Evolutionary conservation across 2,113 vertebrate genomes (phyloP), one percentile per base, ranked within the genome.

Genomic region (Vulpes vulpes): DNA sequence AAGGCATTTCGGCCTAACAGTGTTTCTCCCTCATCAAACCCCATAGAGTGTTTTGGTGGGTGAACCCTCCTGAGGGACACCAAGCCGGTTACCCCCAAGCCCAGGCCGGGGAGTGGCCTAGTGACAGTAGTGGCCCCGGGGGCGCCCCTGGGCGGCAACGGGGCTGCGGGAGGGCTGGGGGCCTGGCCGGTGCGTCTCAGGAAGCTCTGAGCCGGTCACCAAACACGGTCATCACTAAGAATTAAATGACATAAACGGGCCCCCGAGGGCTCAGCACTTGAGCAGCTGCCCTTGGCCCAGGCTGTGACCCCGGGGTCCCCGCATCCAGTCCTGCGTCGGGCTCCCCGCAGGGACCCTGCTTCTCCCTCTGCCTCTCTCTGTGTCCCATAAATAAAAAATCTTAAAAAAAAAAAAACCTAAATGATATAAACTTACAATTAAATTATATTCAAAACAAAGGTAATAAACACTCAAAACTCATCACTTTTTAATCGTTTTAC

Each of bases 191-290:
- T 67, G 90, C 69, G 94, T 96, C 64, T 91, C 25, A 95, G 59
- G 86, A 27, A 73, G 91, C 82, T 89, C 62, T 97, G 86, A 96
- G 67, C 69, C 94, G 60, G 55, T 51, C 82, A 73, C 82, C 89
- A 93, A 93, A 94, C 35, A 67, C 22, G 71, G 30, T 55, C 38
- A 91, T 78, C 89, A 93, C 94, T 86, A 94, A 97, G 97, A 87
- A 67, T 78, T 60, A 81, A 90, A 83, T 87, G 17, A 78, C 60
- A 89, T 67, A 91, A 78, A 94, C 38, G 43, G 43, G 43, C 43
- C 43, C 43, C 43, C 43, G 43, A 43, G 43, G 43, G 43, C 43
- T 43, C 43, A 43, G 43, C 43, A 43, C 43, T 43, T 43, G 43
- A 43, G 43, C 43, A 43, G 43, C 43, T 43, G 43, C 43, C 43